Base-by-base conservation (phyloP, 2,797 vertebrate genomes). In the Garrulus glandarius region DNA sequence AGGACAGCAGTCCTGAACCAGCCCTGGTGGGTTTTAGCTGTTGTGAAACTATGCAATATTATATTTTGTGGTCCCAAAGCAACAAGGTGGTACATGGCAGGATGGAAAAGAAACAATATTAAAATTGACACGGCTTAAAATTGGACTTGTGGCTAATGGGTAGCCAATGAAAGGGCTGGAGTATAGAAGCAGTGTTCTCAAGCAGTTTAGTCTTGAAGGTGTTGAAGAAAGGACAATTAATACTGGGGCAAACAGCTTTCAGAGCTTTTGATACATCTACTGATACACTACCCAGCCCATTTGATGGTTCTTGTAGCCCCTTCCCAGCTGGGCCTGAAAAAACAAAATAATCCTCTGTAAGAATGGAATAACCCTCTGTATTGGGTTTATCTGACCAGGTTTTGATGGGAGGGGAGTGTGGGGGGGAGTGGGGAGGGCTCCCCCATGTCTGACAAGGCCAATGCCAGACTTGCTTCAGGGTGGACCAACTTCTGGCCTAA, bases 341-440 rank as follows among this genome's bases (percentile, higher is more conserved):
- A 57, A 1, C 5, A 41, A 53, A 76, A 13, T 8, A 37, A 23
- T 44, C 7, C 12, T 50, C 29, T 81, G 32, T 43, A 46, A 61
- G 75, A 74, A 47, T 41, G 13, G 41, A 68, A 12, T 53, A 75
- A 47, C 5, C 8, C 26, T 59, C 11, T 61, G 24, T 56, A 6
- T 21, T 49, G 15, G 7, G 36, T 49, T 61, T 49, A 5, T 23
- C 4, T 69, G 36, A 57, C 27, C 43, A n/a, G 16, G 14, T 56
- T 76, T 82, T 49, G 23, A 19, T n/a, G n/a, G n/a, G n/a, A n/a
- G n/a, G n/a, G n/a, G n/a, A n/a, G n/a, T n/a, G n/a, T 15, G 27
- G 2, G 3, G 15, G 11, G 11, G 3, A 18, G 8, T 21, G 29
- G 6, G 10, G 27, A 7, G 14, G n/a, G 0, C 10, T 50, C 8